Evolutionary conservation across 2,797 vertebrate species (phyloP).

Genomic region (Eremophila alpestris): DNA sequence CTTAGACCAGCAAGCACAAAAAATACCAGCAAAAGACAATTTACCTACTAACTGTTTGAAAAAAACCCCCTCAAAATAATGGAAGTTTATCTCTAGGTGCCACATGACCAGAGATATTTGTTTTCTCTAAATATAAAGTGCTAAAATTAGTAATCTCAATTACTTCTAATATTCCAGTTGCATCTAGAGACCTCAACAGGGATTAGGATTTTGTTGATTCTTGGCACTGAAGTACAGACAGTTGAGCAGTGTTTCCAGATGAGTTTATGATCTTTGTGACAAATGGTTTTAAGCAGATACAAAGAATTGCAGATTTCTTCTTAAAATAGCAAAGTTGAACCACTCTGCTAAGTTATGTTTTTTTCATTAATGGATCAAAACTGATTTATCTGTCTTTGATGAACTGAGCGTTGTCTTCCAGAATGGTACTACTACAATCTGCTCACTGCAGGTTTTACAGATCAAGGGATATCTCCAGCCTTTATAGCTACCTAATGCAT

Average conservation of each 20-base stretch:
- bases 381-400: neutral
- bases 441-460: neutral
- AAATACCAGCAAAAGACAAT: neutral
- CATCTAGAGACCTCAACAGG: neutral
- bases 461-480: neutral
- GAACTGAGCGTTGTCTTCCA: neutral
- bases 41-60: neutral
- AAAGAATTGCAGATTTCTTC: neutral
- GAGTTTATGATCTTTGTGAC: neutral
- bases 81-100: neutral
- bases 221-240: neutral
- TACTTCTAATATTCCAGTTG: constrained; percentile 1
- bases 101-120: neutral
- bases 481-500: neutral
- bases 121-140: neutral
- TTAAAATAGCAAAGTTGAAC: neutral
- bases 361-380: neutral
- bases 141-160: constrained; percentile 20
- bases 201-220: neutral
- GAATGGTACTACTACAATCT: neutral
- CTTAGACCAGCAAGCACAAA: neutral
- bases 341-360: neutral
- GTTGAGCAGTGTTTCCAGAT: neutral
- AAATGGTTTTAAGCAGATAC: neutral
- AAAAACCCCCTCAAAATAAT: neutral